These are phyloP conservation scores for Syngnathoides biaculeatus DNA, from an alignment of 2,113 vertebrate genomes.

Conservation along the genomic window DNA sequence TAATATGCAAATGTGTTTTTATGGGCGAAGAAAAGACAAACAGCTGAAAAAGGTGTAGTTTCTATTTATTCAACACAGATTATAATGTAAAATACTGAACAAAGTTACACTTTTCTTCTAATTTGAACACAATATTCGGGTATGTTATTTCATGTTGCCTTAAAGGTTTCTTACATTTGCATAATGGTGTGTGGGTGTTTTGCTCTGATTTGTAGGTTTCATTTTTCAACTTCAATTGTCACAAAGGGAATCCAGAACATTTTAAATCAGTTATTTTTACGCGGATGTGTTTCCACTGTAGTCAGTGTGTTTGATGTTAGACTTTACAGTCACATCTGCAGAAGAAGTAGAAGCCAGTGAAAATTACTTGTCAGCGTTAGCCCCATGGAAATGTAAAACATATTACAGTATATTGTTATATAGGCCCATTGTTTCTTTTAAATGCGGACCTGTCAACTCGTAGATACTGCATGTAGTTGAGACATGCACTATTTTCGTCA, in stretches of 20 bases:
- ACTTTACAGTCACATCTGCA: neutral
- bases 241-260: conserved; percentile 1
- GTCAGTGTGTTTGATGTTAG: neutral
- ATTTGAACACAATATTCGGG: conserved; percentile 49
- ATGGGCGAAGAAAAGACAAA: neutral
- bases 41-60: conserved; percentile 37
- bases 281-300: neutral
- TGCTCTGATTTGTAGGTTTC: neutral
- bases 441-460: neutral
- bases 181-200: neutral
- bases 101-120: conserved; percentile 37
- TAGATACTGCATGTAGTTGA: too few relatives aligned
- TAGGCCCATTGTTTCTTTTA: neutral
- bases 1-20: neutral
- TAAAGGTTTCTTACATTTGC: neutral
- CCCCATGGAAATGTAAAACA: neutral
- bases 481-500: too few relatives aligned
- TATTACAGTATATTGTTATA: neutral
- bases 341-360: neutral
- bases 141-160: conserved; percentile 28
- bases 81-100: conserved; percentile 61
- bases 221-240: neutral
- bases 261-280: neutral
- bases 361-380: neutral
- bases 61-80: conserved; percentile 59